phyloP scores from a whole-genome alignment of 1,140 invertebrate genomes.

The Cylas formicarius region DNA sequence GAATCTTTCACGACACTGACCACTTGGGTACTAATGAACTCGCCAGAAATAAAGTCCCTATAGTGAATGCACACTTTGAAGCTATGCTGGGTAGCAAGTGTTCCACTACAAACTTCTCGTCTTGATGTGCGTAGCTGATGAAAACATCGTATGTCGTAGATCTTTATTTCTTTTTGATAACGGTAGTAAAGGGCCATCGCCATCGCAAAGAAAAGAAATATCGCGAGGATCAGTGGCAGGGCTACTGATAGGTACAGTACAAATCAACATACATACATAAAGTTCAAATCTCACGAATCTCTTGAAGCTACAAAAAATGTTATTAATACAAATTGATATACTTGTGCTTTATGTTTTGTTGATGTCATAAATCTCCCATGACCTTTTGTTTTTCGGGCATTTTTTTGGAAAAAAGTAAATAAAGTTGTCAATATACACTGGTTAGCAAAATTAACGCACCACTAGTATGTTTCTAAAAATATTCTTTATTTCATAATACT shows the following conservation, averaged over 20 bases:
- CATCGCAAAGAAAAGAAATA: constrained; percentile 8
- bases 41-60: constrained; percentile 71
- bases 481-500: too few relatives aligned
- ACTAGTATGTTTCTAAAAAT: too few relatives aligned
- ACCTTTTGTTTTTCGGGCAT: too few relatives aligned
- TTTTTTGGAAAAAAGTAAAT: too few relatives aligned
- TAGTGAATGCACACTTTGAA: constrained; percentile 71
- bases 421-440: too few relatives aligned
- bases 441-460: too few relatives aligned
- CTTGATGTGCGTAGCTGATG: constrained; percentile 76
- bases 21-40: constrained; percentile 73
- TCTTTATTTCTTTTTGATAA: constrained; percentile 57
- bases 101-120: constrained; percentile 65
- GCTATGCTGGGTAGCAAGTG: constrained; percentile 54
- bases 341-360: too few relatives aligned
- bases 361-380: too few relatives aligned
- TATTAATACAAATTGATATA: constrained; percentile 1
- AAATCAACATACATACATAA: constrained; percentile 14
- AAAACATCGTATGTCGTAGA: constrained; percentile 79
- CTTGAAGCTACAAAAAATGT: constrained; percentile 5
- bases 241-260: constrained; percentile 2
- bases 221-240: constrained; percentile 1
- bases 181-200: constrained; percentile 53
- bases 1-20: constrained; percentile 69
- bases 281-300: constrained; percentile 19